Evolutionary conservation across 2,797 vertebrate species (phyloP).

Genomic region (Erethizon dorsatum): DNA sequence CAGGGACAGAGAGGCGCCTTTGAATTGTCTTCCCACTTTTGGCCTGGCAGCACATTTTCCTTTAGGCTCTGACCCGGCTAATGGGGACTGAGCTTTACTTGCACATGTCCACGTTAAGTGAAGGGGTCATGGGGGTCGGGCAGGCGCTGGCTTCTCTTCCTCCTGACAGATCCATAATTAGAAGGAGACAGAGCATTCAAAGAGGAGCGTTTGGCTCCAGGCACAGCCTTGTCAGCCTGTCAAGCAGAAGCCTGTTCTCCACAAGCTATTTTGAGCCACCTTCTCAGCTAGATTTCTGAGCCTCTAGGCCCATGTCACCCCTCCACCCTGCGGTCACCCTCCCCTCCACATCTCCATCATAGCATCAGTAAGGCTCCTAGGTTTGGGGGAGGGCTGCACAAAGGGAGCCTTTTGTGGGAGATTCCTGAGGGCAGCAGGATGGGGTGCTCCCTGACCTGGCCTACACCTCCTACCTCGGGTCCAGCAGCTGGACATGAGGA

Average conservation of each 20-base stretch:
- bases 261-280: slow-evolving; percentile 87
- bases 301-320: slow-evolving; percentile 78
- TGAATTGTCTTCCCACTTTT: not conserved
- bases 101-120: not conserved
- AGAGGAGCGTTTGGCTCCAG: slow-evolving; percentile 83
- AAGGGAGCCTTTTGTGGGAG: slow-evolving; percentile 66
- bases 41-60: not conserved
- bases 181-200: slow-evolving; percentile 83
- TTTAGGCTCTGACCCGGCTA: slow-evolving; percentile 28
- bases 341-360: slow-evolving; percentile 58
- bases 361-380: slow-evolving; percentile 82
- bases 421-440: not conserved
- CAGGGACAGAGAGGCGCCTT: not conserved
- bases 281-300: slow-evolving; percentile 86
- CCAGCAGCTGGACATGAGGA: not conserved
- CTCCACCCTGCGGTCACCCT: not conserved
- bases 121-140: slow-evolving; percentile 77
- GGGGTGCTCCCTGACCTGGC: not conserved
- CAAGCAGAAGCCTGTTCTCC: slow-evolving; percentile 79
- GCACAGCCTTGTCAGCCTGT: slow-evolving; percentile 83
- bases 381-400: slow-evolving; percentile 64
- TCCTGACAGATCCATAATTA: slow-evolving; percentile 81
- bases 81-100: not conserved
- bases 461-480: not conserved
- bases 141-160: slow-evolving; percentile 74